phyloP scores from a whole-genome alignment of 2,888 invertebrate species.

The Clitarchus hookeri region DNA sequence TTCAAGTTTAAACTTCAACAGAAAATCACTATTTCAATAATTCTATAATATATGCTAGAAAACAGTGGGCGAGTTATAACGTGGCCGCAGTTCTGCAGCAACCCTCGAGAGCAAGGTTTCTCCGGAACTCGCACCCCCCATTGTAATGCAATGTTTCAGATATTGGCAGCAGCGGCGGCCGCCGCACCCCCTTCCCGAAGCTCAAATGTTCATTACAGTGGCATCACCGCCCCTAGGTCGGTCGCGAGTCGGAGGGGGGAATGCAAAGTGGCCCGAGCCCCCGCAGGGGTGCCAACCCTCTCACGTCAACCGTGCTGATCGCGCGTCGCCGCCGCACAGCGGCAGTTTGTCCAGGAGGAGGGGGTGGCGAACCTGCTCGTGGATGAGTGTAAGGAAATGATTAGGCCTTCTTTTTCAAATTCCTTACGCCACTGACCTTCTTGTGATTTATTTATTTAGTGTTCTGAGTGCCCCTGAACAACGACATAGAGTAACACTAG shows the following conservation, averaged over 20 bases:
- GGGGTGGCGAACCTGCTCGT: neutral
- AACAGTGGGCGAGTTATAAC: too few species aligned
- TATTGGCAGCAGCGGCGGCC: neutral
- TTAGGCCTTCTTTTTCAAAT: too few species aligned
- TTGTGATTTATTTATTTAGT: too few species aligned
- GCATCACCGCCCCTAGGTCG: neutral
- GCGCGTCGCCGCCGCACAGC: neutral
- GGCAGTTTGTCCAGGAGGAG: neutral
- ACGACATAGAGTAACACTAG: too few species aligned
- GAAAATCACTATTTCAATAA: too few species aligned
- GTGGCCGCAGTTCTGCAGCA: too few species aligned
- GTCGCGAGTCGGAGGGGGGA: conserved; percentile 3
- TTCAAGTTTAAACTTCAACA: too few species aligned
- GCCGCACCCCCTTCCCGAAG: conserved; percentile 4
- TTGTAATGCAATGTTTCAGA: conserved; percentile 10
- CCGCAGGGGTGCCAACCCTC: conserved; percentile 17
- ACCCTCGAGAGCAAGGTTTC: neutral
- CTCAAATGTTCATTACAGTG: conserved; percentile 15
- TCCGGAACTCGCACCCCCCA: neutral
- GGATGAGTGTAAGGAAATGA: neutral
- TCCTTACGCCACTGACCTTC: too few species aligned
- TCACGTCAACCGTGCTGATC: neutral
- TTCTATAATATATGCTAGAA: too few species aligned
- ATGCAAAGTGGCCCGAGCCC: conserved; percentile 37
- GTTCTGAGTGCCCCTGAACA: too few species aligned